Evolutionary conservation across 1,140 invertebrate genomes (phyloP).

Genomic region (Brachionus manjavacas): DNA sequence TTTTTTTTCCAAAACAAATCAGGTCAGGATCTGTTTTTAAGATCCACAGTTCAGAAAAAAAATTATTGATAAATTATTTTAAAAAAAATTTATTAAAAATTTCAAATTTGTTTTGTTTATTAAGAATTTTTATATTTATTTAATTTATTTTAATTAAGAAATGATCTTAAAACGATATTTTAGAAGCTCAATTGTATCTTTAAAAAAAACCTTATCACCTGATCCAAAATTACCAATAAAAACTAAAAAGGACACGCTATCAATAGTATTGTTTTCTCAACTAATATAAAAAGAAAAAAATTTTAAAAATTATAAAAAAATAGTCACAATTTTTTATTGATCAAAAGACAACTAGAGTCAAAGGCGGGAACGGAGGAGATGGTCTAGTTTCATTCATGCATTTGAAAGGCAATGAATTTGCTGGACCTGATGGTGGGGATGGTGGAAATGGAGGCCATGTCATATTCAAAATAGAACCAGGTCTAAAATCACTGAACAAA

Average conservation of each 20-base stretch:
- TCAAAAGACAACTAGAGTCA: constrained; percentile 55
- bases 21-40: too few relatives aligned
- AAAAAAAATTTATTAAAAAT: too few relatives aligned
- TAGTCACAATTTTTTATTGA: constrained; percentile 51
- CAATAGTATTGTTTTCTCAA: neutral
- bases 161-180: neutral
- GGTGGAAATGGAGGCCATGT: constrained; percentile 96
- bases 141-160: neutral
- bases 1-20: neutral
- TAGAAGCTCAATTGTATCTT: neutral
- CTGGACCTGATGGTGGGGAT: constrained; percentile 91
- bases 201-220: neutral
- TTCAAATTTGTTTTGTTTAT: too few relatives aligned
- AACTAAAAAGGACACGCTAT: neutral
- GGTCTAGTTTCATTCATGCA: constrained; percentile 79
- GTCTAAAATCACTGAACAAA: constrained; percentile 37
- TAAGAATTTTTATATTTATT: too few relatives aligned
- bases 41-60: too few relatives aligned
- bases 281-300: neutral
- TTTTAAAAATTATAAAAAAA: neutral
- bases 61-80: too few relatives aligned
- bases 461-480: constrained; percentile 63
- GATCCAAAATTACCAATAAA: constrained; percentile 11
- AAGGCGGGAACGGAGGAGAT: constrained; percentile 83
- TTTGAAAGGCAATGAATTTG: constrained; percentile 72